Conservation (phyloP, 2,113 vertebrate genomes). For the Ancistrus triradiatus region DNA sequence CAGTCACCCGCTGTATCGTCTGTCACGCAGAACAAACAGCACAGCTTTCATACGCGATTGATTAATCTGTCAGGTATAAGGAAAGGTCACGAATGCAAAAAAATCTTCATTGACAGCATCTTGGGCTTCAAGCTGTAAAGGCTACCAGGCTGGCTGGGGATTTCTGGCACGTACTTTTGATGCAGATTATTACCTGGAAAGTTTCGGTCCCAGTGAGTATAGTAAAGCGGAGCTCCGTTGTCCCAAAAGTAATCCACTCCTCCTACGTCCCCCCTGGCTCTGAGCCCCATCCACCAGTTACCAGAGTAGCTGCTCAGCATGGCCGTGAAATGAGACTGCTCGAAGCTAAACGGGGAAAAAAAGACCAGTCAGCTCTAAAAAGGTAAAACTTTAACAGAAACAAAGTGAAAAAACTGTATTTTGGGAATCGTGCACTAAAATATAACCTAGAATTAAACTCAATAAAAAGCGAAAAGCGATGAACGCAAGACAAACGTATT, state of each 20-base stretch:
- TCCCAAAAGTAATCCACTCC: slow-evolving; percentile 73
- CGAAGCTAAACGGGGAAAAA: slow-evolving; percentile 54
- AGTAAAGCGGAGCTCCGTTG: slow-evolving; percentile 56
- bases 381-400: background rate
- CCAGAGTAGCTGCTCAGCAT: slow-evolving; percentile 54
- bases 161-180: background rate
- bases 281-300: slow-evolving; percentile 69
- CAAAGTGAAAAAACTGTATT: too few species aligned
- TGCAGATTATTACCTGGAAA: slow-evolving; percentile 59
- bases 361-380: background rate
- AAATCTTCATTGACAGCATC: too few species aligned
- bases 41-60: too few species aligned
- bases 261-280: slow-evolving; percentile 47
- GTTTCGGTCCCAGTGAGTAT: slow-evolving; percentile 69
- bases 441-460: too few species aligned
- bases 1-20: slow-evolving; percentile 64
- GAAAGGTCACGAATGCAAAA: too few species aligned
- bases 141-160: too few species aligned
- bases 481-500: too few species aligned
- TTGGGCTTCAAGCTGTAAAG: too few species aligned
- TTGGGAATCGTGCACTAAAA: too few species aligned
- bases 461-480: too few species aligned
- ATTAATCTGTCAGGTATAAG: too few species aligned
- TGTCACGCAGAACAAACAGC: slow-evolving; percentile 22
- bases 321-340: slow-evolving; percentile 70